Percentiles rank a stretch among this genome's conserved stretches.
Conservation (phyloP, 1,140 invertebrate species). For the Bombus turneri region DNA sequence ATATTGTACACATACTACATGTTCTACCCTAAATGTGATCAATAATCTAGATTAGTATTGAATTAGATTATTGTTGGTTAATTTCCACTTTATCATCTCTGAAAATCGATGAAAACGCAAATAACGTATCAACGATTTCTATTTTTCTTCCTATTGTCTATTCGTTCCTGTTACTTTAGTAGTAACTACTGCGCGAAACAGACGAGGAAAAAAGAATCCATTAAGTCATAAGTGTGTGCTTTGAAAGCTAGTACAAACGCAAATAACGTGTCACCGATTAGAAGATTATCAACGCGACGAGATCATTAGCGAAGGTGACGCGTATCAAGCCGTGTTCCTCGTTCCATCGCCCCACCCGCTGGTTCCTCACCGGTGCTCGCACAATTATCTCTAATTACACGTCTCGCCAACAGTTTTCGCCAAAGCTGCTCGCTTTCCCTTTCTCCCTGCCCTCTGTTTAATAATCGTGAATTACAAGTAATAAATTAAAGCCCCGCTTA, state of each 20-base stretch:
- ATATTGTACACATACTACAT: no score
- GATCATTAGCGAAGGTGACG: slow-evolving; percentile 12
- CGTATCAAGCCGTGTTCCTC: neutral
- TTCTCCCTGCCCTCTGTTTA: slow-evolving; percentile 1
- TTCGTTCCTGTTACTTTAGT: neutral
- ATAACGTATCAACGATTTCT: no score
- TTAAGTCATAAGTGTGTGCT: neutral
- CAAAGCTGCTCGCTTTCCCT: slow-evolving; percentile 11
- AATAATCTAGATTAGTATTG: no score
- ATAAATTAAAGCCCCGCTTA: slow-evolving; percentile 45
- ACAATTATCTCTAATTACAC: slow-evolving; percentile 50
- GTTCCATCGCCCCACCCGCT: neutral
- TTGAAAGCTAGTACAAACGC: neutral
- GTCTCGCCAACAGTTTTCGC: slow-evolving; percentile 19
- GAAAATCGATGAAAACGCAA: no score
- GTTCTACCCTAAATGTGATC: no score
- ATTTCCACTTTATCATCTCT: no score
- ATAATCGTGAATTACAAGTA: slow-evolving; percentile 49
- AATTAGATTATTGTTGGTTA: no score
- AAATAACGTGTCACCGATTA: neutral
- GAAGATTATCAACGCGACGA: slow-evolving; percentile 17
- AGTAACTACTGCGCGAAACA: neutral
- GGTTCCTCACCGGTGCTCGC: slow-evolving; percentile 17
- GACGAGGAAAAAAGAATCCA: neutral
- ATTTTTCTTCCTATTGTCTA: no score